Evolutionary conservation across 2,113 vertebrate species (phyloP).

Genomic region (Egretta garzetta): DNA sequence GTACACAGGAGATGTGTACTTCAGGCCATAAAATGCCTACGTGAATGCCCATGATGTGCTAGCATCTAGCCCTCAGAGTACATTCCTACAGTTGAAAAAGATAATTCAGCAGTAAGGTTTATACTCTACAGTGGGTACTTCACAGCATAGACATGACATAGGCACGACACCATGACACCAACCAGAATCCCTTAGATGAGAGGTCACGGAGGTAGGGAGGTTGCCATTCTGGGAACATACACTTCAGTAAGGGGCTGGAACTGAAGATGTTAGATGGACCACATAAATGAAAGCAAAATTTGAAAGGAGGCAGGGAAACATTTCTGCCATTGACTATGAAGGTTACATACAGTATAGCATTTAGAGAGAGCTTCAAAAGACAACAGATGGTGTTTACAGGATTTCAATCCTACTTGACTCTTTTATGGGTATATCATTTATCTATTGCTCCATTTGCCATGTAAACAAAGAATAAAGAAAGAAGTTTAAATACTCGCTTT

Average conservation of each 20-base stretch:
- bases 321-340: not conserved
- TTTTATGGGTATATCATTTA: not conserved
- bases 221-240: not conserved
- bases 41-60: rapidly evolving
- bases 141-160: not conserved
- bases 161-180: not conserved
- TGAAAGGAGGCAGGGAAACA: not conserved
- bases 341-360: not conserved
- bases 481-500: not conserved
- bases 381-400: constrained; percentile 19
- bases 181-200: not conserved
- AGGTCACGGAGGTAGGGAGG: rapidly evolving
- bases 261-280: not conserved
- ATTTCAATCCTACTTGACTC: constrained; percentile 9
- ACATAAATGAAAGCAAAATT: not conserved
- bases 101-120: not conserved
- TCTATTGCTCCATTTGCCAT: constrained; percentile 1
- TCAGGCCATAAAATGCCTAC: not conserved
- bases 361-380: not conserved
- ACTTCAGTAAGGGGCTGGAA: not conserved
- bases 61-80: not conserved
- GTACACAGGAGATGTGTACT: not conserved
- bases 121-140: not conserved
- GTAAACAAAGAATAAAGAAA: constrained; percentile 28
- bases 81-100: not conserved